Evolutionary conservation across 1,140 invertebrate genomes (phyloP), one percentile per base, ranked within the genome.

Genomic region (Lepidurus apus): DNA sequence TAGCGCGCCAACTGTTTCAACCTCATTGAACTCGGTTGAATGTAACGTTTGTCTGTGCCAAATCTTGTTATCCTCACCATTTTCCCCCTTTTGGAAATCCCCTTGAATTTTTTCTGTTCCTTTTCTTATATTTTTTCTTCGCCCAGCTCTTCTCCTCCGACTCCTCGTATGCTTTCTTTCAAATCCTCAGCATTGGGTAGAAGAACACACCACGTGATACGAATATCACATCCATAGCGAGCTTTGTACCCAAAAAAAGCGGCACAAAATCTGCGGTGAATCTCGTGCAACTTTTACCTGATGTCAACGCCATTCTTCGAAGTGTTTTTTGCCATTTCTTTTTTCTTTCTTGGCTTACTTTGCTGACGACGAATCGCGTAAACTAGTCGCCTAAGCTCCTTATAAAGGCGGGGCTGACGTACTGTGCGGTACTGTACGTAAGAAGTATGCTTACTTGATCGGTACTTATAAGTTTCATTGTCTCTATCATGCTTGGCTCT

Each of bases 1-100:
- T 7, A 65, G 53, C 53, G 53, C 53, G 21, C n/a, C 53, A 65
- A 65, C 53, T 65, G 53, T 65, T 65, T 65, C 53, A 21, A 65
- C 53, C 53, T 65, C 53, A 65, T 65, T 65, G 53, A 65, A 65
- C 53, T 65, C 53, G 21, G 53, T 65, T 65, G 53, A 65, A 65
- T 13, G 6, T 65, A 65, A 65, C 53, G 53, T 65, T 65, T 65
- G 53, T 65, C 53, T 65, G 53, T 65, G 53, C 53, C 53, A 65
- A 65, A 65, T 65, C 53, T 65, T 65, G 53, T 65, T 65, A 65
- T 13, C 21, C n/a, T 65, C 53, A 65, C 53, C 17, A 7, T n/a
- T 65, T 17, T 65, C 21, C 53, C 21, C 53, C 53, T 34, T 34
- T 34, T 34, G 34, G 34, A 34, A 34, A 34, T 34, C 53, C 53